phyloP scores from a whole-genome alignment of 37 sponge, comb jelly and placozoan genomes.

The Petrosia ficiformis region DNA sequence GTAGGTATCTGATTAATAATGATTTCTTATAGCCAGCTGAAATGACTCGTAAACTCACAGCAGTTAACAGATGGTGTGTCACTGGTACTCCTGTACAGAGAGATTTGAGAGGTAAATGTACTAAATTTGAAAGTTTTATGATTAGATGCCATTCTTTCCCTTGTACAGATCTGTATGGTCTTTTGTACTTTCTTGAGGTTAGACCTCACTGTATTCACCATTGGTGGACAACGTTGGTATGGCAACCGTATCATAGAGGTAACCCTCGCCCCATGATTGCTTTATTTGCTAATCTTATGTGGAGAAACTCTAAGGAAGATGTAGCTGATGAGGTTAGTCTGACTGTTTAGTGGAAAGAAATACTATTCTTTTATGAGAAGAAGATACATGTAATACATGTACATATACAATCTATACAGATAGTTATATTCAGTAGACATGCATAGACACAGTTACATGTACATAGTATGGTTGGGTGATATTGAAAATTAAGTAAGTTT shows the following conservation, averaged over 20 bases:
- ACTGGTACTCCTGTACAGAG: slow-evolving; percentile 84
- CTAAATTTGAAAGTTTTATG: too few relatives aligned
- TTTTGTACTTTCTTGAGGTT: slow-evolving; percentile 64
- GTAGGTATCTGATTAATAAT: too few relatives aligned
- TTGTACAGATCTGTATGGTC: slow-evolving; percentile 77
- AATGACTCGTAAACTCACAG: slow-evolving; percentile 60
- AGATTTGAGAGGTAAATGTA: slow-evolving; percentile 57
- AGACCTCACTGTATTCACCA: slow-evolving; percentile 31
- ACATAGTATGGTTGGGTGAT: too few relatives aligned
- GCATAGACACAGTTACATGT: too few relatives aligned
- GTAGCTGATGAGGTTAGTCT: slow-evolving; percentile 68
- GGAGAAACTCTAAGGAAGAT: slow-evolving; percentile 77
- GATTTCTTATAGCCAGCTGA: slow-evolving; percentile 68
- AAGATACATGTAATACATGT: too few relatives aligned
- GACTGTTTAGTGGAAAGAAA: neutral
- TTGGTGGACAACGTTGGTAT: slow-evolving; percentile 57
- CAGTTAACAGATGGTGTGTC: slow-evolving; percentile 81
- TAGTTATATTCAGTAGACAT: neutral
- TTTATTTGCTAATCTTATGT: slow-evolving; percentile 55
- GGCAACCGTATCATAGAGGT: slow-evolving; percentile 41
- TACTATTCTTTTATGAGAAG: neutral
- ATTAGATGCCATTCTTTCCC: neutral
- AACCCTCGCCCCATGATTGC: slow-evolving; percentile 37
- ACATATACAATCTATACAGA: neutral
- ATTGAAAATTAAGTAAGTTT: too few relatives aligned